Percentiles rank a stretch among this genome's conserved stretches.
Conservation (phyloP, 2,113 vertebrate genomes). For the Aptenodytes forsteri region DNA sequence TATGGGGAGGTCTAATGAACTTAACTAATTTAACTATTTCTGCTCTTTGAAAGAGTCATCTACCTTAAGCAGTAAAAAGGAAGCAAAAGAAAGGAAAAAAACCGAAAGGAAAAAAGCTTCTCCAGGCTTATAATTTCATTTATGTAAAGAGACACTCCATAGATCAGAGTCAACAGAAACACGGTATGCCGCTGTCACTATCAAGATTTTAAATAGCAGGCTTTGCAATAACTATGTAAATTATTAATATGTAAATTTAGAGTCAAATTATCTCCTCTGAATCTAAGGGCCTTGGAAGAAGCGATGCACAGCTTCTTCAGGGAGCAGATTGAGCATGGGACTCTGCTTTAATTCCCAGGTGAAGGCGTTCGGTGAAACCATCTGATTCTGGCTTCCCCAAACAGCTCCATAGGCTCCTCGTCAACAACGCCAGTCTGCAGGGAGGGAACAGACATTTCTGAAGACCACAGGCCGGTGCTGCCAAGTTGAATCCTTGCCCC, state of each 20-base stretch:
- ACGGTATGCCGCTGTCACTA: neutral
- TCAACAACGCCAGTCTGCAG: neutral
- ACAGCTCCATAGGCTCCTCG: neutral
- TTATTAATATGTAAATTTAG: conserved; percentile 66
- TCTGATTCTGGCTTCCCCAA: neutral
- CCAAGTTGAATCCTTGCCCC: neutral
- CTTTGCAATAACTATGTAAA: conserved; percentile 65
- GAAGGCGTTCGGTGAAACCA: neutral
- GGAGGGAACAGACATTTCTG: neutral
- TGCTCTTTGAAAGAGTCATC: neutral
- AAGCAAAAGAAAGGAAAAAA: neutral
- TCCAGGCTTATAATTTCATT: neutral
- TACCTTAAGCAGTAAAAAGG: neutral
- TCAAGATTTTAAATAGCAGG: conserved; percentile 60
- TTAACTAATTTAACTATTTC: conserved; percentile 70
- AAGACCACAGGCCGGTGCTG: neutral
- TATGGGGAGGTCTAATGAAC: conserved; percentile 44
- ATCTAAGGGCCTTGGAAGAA: conserved; percentile 33
- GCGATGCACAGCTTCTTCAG: neutral
- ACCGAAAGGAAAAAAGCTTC: neutral
- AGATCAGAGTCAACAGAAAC: conserved; percentile 52
- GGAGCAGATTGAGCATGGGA: neutral
- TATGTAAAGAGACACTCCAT: neutral
- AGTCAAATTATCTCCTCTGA: conserved; percentile 48
- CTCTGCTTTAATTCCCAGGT: neutral